These are phyloP conservation scores for Pseudococcus longispinus DNA, from an alignment of 2,888 invertebrate species.

Conservation along the genomic window DNA sequence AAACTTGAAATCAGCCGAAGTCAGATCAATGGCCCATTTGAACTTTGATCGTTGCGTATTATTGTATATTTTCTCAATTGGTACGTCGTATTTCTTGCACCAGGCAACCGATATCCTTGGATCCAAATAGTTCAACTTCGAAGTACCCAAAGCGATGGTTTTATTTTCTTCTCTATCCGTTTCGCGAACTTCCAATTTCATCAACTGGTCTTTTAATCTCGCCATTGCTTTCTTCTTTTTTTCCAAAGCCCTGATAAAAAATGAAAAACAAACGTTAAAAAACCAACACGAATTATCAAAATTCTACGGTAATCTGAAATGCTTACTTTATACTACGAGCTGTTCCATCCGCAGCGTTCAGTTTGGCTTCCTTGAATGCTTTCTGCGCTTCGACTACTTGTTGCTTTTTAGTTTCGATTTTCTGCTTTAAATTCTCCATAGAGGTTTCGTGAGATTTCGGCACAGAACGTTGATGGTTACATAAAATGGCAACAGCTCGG, in stretches of 20 bases:
- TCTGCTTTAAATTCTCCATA: constrained; percentile 95
- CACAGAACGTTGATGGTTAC: constrained; percentile 99
- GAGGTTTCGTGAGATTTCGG: constrained; percentile 97
- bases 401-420: constrained; percentile 89
- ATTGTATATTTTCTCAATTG: constrained; percentile 98
- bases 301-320: background rate
- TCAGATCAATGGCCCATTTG: constrained; percentile 99
- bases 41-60: constrained; percentile 99
- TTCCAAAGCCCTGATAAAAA: constrained; percentile 68
- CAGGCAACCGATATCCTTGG: constrained; percentile 98
- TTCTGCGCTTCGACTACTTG: constrained; percentile 85
- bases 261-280: background rate
- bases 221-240: constrained; percentile 89
- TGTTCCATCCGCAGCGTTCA: constrained; percentile 82
- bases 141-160: constrained; percentile 97
- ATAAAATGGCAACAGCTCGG: constrained; percentile 96
- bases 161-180: constrained; percentile 99
- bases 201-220: constrained; percentile 85
- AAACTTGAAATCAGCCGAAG: constrained; percentile 86
- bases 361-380: constrained; percentile 74
- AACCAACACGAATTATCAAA: background rate
- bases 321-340: constrained; percentile 76
- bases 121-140: constrained; percentile 98
- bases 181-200: constrained; percentile 91
- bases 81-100: constrained; percentile 97